Evolutionary conservation across 2,113 vertebrate genomes (phyloP), one percentile per base, ranked within the genome.

Genomic region (Solea senegalensis): DNA sequence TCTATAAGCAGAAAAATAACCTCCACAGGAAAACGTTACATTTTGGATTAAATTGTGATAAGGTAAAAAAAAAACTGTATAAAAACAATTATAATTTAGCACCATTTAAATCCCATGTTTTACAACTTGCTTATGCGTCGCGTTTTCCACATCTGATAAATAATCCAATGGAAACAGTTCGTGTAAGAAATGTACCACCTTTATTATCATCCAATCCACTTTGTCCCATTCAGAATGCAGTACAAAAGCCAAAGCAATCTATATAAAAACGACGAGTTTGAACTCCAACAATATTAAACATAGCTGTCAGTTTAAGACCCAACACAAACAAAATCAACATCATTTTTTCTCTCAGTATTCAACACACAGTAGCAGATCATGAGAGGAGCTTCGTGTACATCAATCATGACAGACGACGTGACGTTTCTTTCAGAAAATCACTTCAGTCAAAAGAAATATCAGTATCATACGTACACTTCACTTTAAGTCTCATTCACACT

Each of bases 161-260:
- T 8, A 67, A 10, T 3, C 2, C 40, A 73, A 44, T 14, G 15
- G 60, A 64, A 40, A 64, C 8, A 3, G 0, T 43, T 12, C n/a
- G 62, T 72, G 49, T 88, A 90, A 82, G 80, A 91, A 92, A 90
- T 89, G 88, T 91, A 89, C 89, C 91, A 89, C 69, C 71, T 92
- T 92, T 93, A 92, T 90, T 92, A 84, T 84, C 89, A 84, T 84
- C 89, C 83, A 88, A 77, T 86, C 70, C 88, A 92, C 81, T 87
- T 21, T 65, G 81, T 80, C 72, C 81, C 83, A 80, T 83, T 87
- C 80, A 82, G 28, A 69, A 83, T 56, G 72, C 78, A 82, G 68
- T 65, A 91, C 76, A 34, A 88, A 82, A 85, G 81, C 76, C 62
- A 84, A 86, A 84, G 69, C 70, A 76, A 76, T 65, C 73, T 56